A percentile compares a stretch with the other conserved stretches of the same genome.
Conservation (phyloP, 2,888 invertebrate genomes). For the Callimorpha dominula region DNA sequence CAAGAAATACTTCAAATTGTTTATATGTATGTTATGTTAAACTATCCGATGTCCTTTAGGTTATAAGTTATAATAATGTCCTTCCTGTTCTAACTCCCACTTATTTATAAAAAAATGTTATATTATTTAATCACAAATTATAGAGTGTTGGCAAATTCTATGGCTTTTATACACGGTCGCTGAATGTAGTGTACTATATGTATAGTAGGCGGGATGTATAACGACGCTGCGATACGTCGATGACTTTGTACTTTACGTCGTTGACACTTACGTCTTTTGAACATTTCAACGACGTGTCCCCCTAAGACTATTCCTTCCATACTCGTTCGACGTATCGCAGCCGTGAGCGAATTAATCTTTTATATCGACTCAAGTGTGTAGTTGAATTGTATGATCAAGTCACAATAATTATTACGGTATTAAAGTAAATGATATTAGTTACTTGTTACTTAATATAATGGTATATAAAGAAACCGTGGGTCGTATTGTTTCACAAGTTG, state of each 20-base stretch:
- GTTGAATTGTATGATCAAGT: slow-evolving; percentile 77
- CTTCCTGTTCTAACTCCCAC: slow-evolving; percentile 54
- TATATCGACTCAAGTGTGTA: slow-evolving; percentile 81
- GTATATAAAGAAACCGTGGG: slow-evolving; percentile 72
- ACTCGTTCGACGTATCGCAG: slow-evolving; percentile 67
- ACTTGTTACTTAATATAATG: slow-evolving; percentile 82
- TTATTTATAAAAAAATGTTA: slow-evolving; percentile 56
- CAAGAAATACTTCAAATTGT: slow-evolving; percentile 27
- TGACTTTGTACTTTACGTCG: slow-evolving; percentile 37
- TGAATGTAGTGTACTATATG: slow-evolving; percentile 75
- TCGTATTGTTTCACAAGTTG: slow-evolving; percentile 83
- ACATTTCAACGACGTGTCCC: slow-evolving; percentile 22
- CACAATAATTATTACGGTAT: slow-evolving; percentile 82
- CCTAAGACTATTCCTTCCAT: slow-evolving; percentile 53
- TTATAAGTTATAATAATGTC: slow-evolving; percentile 41
- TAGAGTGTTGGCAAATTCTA: slow-evolving; percentile 73
- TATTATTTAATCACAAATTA: slow-evolving; percentile 66
- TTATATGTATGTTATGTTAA: slow-evolving; percentile 31
- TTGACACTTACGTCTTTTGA: slow-evolving; percentile 14
- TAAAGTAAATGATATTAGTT: slow-evolving; percentile 77
- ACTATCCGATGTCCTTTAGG: slow-evolving; percentile 60
- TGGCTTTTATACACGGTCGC: slow-evolving; percentile 81
- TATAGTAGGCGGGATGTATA: slow-evolving; percentile 77
- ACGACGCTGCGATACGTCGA: slow-evolving; percentile 68
- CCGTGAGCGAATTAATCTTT: slow-evolving; percentile 67